phyloP scores from a whole-genome alignment of 2,888 invertebrate genomes.

The Piscicola geometra region DNA sequence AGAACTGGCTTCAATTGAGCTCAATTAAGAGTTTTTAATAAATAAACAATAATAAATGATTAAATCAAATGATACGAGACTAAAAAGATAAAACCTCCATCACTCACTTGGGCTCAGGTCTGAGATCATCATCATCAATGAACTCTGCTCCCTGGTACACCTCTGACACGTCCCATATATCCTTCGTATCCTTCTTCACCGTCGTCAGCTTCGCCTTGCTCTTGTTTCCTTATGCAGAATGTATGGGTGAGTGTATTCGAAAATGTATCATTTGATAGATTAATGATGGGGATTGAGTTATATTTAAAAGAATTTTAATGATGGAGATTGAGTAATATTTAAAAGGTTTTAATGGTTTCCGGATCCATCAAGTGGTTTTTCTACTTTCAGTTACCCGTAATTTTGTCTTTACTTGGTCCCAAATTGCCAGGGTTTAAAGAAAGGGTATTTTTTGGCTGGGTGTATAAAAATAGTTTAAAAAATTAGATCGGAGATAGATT shows the following conservation, averaged over 20 bases:
- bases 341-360: too few relatives aligned
- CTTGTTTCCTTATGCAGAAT: too few relatives aligned
- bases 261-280: not conserved
- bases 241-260: not conserved
- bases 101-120: slow-evolving; percentile 54
- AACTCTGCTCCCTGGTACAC: slow-evolving; percentile 52
- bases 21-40: not conserved
- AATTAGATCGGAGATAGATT: not conserved
- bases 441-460: slow-evolving; percentile 22
- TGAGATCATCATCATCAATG: slow-evolving; percentile 52
- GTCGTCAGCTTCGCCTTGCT: slow-evolving; percentile 19
- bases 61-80: slow-evolving; percentile 4
- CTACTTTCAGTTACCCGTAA: slow-evolving; percentile 11
- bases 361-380: too few relatives aligned
- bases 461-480: not conserved
- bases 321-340: too few relatives aligned
- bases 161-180: slow-evolving; percentile 55
- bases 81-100: slow-evolving; percentile 10
- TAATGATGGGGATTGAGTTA: not conserved
- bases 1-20: not conserved
- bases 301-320: too few relatives aligned
- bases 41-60: not conserved
- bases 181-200: slow-evolving; percentile 45
- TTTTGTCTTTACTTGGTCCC: slow-evolving; percentile 30
- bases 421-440: slow-evolving; percentile 34